These are phyloP conservation scores for Phoxinus dragarum DNA, from an alignment of 2,797 vertebrate genomes.

Conservation along the genomic window DNA sequence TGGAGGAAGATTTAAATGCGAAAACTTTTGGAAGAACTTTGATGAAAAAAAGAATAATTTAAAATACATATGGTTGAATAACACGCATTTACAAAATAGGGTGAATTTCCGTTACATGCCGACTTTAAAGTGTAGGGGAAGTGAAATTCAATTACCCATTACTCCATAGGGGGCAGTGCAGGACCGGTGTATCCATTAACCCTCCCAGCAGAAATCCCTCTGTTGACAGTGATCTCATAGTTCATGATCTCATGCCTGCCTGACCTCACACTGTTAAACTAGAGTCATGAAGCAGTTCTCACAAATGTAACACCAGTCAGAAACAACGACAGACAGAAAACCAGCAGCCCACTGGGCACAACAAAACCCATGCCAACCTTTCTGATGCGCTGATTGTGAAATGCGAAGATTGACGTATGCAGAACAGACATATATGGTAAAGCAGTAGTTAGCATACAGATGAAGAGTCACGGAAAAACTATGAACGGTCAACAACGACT, in stretches of 20 bases:
- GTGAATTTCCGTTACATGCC: not conserved
- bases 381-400: not conserved
- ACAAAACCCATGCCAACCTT: not conserved
- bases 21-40: not conserved
- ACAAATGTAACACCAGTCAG: conserved; percentile 53
- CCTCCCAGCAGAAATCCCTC: conserved; percentile 32
- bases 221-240: conserved; percentile 59
- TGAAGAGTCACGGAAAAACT: conserved; percentile 41
- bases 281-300: conserved; percentile 41
- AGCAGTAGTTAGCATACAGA: conserved; percentile 33
- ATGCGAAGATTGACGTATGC: conserved; percentile 16
- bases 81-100: not conserved
- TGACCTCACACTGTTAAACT: conserved; percentile 59
- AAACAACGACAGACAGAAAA: conserved; percentile 35
- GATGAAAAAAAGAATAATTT: too few relatives aligned
- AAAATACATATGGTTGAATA: not conserved
- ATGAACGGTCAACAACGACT: conserved; percentile 25
- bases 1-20: not conserved
- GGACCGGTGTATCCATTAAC: conserved; percentile 13
- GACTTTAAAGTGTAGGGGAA: not conserved
- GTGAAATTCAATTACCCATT: not conserved
- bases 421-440: conserved; percentile 34
- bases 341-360: conserved; percentile 18
- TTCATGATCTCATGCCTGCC: conserved; percentile 66
- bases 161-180: conserved; percentile 25